Base-by-base conservation (phyloP, 2,888 invertebrate genomes). In the Margaritifera margaritifera region DNA sequence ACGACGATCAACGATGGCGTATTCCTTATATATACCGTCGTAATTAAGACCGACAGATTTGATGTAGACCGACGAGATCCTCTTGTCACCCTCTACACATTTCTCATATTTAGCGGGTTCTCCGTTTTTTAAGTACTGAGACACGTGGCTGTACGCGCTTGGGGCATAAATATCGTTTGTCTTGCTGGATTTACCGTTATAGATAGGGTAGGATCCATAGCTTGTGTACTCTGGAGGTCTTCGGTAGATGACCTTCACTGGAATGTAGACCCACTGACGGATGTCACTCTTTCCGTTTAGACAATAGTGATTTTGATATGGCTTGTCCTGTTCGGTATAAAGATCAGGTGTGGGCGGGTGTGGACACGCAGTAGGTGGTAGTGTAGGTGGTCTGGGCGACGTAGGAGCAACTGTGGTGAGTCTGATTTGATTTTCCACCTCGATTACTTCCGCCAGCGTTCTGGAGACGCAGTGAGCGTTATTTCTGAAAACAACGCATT, bases 1-100 rank as follows among this genome's bases (percentile, higher is more conserved):
- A n/a, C 86, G 73, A 52, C 79, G 77, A 69, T 86, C 86, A 52
- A 85, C 71, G 31, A 86, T 80, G 25, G 85, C 81, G 54, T 78
- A 83, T 56, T 86, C 86, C 56, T 80, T 83, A 71, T 86, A 86
- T 18, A 71, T 68, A 4, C 86, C 86, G 25, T 84, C 80, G 61
- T 86, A 86, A 63, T 83, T 84, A 2, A 86, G 69, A n/a, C 86
- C 86, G 42, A 73, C 62, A 42, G 85, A 83, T 65, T 79, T 75
- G 8, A 86, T 70, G 58, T 80, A 85, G 50, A 85, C 80, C 20
- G 78, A 79, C 22, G 83, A 84, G 5, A 79, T 78, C 6, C 79
- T 79, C 15, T 77, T 77, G 18, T 71, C 74, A 0, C 74, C 64
- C 51, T 72, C 77, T 3, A 74, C 61, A 55, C 80, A 81, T 42